Base-by-base conservation (phyloP, 2,113 vertebrate species). In the Emydocephalus ijimae region DNA sequence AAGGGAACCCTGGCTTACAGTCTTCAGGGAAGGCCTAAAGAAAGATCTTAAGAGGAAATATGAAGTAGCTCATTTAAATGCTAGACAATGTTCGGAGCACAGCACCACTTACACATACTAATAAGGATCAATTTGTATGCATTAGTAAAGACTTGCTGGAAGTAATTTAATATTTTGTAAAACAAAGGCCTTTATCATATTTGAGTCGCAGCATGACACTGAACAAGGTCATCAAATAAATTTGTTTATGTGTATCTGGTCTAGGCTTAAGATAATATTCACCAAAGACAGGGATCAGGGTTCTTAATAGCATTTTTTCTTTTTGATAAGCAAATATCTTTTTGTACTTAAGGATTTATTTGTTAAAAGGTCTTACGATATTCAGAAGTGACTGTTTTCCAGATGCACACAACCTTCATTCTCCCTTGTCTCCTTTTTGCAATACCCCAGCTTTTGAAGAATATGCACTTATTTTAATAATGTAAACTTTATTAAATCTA, bases 91-190 rank as follows among this genome's bases (percentile, higher is more conserved):
- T 87, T 87, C 3, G 61, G 26, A 69, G 50, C 39, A 26, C 14
- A 89, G 81, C 74, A 81, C 18, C 34, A 81, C 74, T 92, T 45
- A 85, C 10, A 92, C 52, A 48, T 85, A 48, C 24, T 34, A 48
- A 34, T 48, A 54, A 56, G 15, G 7, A n/a, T 54, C 74, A 26
- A 26, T 90, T 90, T 86, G 57, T 69, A 43, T 45, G n/a, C 24
- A 39, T 90, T 90, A 86, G 56, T 39, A 59, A 39, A 11, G 48
- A 52, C 57, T 87, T 93, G 26, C 85, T 87, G 50, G 34, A 85
- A 90, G 45, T 81, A 90, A 23, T 86, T 90, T 92, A n/a, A 85
- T 92, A 48, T 90, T 61, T 87, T 90, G 85, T 20, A 90, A 89
- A 34, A 93, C 48, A 55, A 92, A 89, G 50, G 52, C 26, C 48